A percentile compares a stretch with the other conserved stretches of the same genome.
Evolutionary conservation across 2,888 invertebrate species (phyloP).

Genomic region (Calliphora vomitoria): DNA sequence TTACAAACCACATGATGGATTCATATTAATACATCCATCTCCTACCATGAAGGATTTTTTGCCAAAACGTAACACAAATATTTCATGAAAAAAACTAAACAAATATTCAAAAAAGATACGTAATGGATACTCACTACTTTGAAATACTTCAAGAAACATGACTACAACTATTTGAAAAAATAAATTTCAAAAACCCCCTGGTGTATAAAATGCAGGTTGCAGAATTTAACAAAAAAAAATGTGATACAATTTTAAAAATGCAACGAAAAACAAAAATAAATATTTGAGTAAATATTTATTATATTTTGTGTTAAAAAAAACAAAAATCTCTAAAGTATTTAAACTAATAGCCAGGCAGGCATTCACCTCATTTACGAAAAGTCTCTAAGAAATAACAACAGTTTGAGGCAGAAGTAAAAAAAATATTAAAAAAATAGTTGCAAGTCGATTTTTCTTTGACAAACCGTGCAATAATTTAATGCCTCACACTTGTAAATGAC

Average conservation of each 20-base stretch:
- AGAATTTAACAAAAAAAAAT: constrained; percentile 4
- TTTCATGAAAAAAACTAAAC: background rate
- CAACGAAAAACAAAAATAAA: too few species aligned
- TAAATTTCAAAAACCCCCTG: constrained; percentile 42
- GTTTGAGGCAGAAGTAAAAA: background rate
- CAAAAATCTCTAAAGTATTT: constrained; percentile 48
- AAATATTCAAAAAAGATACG: constrained; percentile 26
- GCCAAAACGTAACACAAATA: background rate
- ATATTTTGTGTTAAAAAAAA: background rate
- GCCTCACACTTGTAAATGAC: constrained; percentile 68
- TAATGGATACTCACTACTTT: constrained; percentile 20
- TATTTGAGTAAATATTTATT: constrained; percentile 32
- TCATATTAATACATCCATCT: background rate
- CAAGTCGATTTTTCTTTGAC: constrained; percentile 48
- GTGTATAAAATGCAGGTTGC: constrained; percentile 38
- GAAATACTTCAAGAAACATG: constrained; percentile 52
- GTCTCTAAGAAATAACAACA: background rate
- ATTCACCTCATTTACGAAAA: constrained; percentile 46
- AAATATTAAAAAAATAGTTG: background rate
- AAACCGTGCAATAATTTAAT: constrained; percentile 68
- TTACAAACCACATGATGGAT: background rate
- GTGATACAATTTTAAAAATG: constrained; percentile 46
- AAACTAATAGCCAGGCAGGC: constrained; percentile 23
- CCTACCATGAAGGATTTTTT: constrained; percentile 20
- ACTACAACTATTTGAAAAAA: constrained; percentile 28